Base-by-base conservation (phyloP, 2,797 vertebrate genomes). In the Bryconaethiops microstoma region DNA sequence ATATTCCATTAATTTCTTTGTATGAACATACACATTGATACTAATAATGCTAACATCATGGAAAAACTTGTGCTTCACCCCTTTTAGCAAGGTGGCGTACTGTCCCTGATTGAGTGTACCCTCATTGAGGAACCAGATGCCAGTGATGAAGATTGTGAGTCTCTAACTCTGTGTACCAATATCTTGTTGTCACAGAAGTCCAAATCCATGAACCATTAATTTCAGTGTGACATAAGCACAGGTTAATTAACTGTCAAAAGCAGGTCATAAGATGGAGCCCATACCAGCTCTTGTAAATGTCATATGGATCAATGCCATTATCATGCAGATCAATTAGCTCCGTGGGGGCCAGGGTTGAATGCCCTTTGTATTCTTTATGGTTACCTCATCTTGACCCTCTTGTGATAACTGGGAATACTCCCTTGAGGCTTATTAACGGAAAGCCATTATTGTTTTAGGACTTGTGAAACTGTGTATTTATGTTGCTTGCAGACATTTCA, bases 101-200 rank as follows among this genome's bases (percentile, higher is more conserved):
- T 99, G 75, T 98, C 98, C 59, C 93, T 99, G 42, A 97, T 97
- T 71, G 96, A 99, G 81, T 99, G 98, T 88, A 99, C 97, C 0
- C 90, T 99, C 87, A 95, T 99, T 0, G 98, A 99, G 85, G 97
- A 99, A 86, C 90, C 97, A 0, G 98, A 99, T 1, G 89, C 91
- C n/a, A 95, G 90, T 52, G 97, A 99, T 0, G 97, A 99, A 84
- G 98, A 99, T 50, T 90, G 98, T 99, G 93, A 97, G 97, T 75
- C 45, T 78, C 72, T 76, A 10, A 7, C 19, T 25, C 21, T 25
- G 55, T 67, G 76, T 19, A 42, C 71, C 50, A 68, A 71, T 42
- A 54, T 19, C 48, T 40, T 63, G 50, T 29, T 77, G 79, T 63
- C 25, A 60, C 59, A 67, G 55, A 59, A 54, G 57, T 77, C 55